Evolutionary conservation across 1,140 invertebrate genomes (phyloP).

Genomic region (Xylocopa sonorina): DNA sequence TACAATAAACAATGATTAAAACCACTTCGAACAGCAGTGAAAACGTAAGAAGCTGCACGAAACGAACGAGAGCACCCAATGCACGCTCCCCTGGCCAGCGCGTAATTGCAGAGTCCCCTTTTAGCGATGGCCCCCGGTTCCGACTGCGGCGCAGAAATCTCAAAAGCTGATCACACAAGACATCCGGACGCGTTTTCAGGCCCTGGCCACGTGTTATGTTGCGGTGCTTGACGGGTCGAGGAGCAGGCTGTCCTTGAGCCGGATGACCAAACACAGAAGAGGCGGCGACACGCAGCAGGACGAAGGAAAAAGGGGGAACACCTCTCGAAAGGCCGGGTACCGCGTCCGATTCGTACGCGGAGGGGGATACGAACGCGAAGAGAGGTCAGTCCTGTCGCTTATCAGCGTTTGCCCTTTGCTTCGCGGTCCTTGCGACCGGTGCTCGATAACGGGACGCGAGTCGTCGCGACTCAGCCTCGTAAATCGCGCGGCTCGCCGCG

Average conservation of each 20-base stretch:
- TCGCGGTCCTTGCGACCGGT: too few species aligned
- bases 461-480: background rate
- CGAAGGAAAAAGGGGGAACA: too few species aligned
- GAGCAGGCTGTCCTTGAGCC: constrained; percentile 60
- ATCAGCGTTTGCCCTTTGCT: constrained; percentile 34
- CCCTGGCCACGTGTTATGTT: constrained; percentile 49
- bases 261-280: constrained; percentile 57
- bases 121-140: background rate
- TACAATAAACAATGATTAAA: too few species aligned
- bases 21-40: too few species aligned
- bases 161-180: constrained; percentile 12
- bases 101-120: background rate
- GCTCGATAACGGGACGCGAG: constrained; percentile 17
- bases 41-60: background rate
- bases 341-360: constrained; percentile 22
- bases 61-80: background rate
- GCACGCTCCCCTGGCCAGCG: background rate
- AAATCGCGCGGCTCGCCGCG: background rate
- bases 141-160: constrained; percentile 11
- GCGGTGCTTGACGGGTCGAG: constrained; percentile 47
- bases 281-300: constrained; percentile 43
- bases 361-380: constrained; percentile 7
- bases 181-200: constrained; percentile 46
- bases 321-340: constrained; percentile 37
- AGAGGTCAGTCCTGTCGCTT: constrained; percentile 33